Conservation (phyloP, 2,888 invertebrate genomes). For the Amphipoea lucens region DNA sequence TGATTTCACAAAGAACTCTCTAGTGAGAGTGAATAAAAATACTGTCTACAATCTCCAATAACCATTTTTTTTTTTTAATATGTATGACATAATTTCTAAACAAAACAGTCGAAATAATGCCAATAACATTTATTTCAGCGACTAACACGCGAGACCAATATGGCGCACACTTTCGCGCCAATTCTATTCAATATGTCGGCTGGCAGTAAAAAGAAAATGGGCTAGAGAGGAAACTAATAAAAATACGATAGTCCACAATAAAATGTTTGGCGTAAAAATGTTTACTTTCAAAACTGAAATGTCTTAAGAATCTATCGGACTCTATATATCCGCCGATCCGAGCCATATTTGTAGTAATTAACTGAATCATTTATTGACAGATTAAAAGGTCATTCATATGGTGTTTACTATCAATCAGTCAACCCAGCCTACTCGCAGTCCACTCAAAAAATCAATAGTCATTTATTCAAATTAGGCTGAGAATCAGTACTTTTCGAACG, state of each 20-base stretch:
- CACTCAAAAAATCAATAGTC: too few species aligned
- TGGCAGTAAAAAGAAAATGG: constrained; percentile 83
- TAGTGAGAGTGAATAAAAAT: neutral
- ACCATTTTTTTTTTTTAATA: too few species aligned
- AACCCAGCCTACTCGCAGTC: too few species aligned
- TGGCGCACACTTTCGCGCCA: constrained; percentile 73
- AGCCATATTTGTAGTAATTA: neutral
- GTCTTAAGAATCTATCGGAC: constrained; percentile 43
- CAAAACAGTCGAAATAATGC: constrained; percentile 12
- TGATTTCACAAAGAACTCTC: neutral
- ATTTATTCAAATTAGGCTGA: too few species aligned
- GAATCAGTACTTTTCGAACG: too few species aligned
- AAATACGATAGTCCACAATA: constrained; percentile 75
- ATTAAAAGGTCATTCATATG: too few species aligned
- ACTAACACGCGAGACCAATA: constrained; percentile 62
- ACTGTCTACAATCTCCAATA: neutral
- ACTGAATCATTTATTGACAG: too few species aligned
- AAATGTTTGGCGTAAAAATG: constrained; percentile 74
- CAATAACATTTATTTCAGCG: constrained; percentile 15
- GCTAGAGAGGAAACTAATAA: constrained; percentile 80
- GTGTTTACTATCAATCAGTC: too few species aligned
- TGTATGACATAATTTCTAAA: neutral
- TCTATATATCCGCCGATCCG: too few species aligned
- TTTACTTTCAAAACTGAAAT: constrained; percentile 60
- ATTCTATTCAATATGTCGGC: constrained; percentile 86